Percentiles rank a stretch among this genome's conserved stretches.
These are phyloP conservation scores for Tetheella fluctuosa DNA, from an alignment of 2,888 invertebrate genomes.

Conservation along the genomic window DNA sequence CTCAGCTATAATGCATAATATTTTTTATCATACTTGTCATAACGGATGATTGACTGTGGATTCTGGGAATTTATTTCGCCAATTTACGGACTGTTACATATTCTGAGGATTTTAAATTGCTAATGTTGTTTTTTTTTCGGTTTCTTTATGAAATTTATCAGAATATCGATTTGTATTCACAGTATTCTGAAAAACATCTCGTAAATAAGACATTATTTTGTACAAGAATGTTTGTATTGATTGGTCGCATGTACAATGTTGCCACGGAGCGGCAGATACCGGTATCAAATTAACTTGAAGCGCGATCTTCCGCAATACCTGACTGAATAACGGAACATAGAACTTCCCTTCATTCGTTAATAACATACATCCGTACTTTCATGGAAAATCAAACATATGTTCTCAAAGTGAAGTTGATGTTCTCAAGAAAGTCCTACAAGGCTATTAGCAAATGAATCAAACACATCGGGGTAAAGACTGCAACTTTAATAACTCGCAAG, in stretches of 20 bases:
- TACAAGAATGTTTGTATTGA: not conserved
- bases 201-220: too few relatives aligned
- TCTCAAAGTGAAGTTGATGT: too few relatives aligned
- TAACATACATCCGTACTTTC: not conserved
- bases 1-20: not conserved
- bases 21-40: not conserved
- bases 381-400: too few relatives aligned
- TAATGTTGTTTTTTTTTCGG: not conserved
- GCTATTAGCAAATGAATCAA: too few relatives aligned
- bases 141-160: not conserved
- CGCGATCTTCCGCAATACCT: conserved; percentile 45
- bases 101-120: too few relatives aligned
- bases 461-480: too few relatives aligned
- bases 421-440: too few relatives aligned
- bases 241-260: not conserved
- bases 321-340: conserved; percentile 44
- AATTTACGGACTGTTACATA: not conserved
- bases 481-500: too few relatives aligned
- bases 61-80: not conserved
- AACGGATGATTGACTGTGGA: conserved; percentile 1
- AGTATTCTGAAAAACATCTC: not conserved
- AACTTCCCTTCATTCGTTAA: conserved; percentile 19
- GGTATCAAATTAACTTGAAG: conserved; percentile 41
- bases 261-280: conserved; percentile 15
- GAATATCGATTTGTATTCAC: not conserved